A percentile compares a stretch with the other conserved stretches of the same genome.
Conservation (phyloP, 2,113 vertebrate genomes). For the Talpa occidentalis region DNA sequence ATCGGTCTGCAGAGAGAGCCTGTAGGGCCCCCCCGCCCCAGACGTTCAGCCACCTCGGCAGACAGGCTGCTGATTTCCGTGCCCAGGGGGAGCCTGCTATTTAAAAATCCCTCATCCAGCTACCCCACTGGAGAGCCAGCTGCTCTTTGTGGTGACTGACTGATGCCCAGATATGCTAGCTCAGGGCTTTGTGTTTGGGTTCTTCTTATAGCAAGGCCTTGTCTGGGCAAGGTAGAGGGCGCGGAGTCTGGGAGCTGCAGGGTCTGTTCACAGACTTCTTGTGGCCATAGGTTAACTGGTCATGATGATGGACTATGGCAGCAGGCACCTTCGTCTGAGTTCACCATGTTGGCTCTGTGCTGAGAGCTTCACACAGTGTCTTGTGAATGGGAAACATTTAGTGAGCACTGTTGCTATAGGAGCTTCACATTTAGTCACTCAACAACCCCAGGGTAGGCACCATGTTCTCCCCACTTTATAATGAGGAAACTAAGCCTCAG, state of each 20-base stretch:
- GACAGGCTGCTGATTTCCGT: background rate
- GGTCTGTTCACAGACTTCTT: background rate
- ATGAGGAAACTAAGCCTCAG: background rate
- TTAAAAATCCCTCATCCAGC: no score
- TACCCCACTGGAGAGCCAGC: background rate
- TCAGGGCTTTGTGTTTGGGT: background rate
- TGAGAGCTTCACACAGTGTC: background rate
- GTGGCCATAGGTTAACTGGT: rapidly evolving
- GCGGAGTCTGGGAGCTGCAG: background rate
- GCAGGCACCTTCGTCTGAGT: background rate
- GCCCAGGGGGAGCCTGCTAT: background rate
- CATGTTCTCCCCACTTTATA: background rate
- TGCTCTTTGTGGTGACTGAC: background rate
- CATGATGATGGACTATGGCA: background rate
- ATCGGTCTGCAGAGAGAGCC: background rate
- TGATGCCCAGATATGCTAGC: background rate
- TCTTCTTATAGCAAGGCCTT: background rate
- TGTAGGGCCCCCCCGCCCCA: no score
- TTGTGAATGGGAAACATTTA: background rate
- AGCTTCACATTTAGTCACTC: background rate
- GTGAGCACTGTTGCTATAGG: rapidly evolving
- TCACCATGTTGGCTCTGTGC: background rate
- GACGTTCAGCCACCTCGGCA: rapidly evolving
- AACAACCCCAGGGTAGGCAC: background rate
- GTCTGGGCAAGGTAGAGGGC: background rate